These are phyloP conservation scores for Amphiprion ocellaris DNA, from an alignment of 2,113 vertebrate genomes.

Conservation along the genomic window DNA sequence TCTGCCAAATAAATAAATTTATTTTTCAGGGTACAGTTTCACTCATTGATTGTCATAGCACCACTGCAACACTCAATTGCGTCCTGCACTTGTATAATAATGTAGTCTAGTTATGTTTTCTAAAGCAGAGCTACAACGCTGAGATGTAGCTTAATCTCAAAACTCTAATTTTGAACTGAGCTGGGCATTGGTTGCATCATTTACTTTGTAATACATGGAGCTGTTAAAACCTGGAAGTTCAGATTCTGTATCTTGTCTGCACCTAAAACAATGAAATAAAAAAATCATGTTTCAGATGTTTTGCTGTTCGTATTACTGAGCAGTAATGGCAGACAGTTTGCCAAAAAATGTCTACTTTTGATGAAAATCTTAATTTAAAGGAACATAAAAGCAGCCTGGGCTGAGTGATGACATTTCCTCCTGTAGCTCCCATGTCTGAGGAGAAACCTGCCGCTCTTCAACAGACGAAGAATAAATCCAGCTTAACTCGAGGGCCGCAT, in stretches of 20 bases:
- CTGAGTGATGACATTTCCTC: background rate
- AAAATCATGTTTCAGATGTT: background rate
- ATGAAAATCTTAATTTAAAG: no score
- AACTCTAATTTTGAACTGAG: background rate
- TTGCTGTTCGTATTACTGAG: background rate
- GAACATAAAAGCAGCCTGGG: no score
- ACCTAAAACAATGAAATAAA: no score
- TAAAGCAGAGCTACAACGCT: background rate
- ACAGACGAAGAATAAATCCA: conserved; percentile 49
- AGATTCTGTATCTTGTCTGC: background rate
- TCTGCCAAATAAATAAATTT: background rate
- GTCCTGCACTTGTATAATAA: background rate
- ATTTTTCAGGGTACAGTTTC: conserved; percentile 8
- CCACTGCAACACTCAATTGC: conserved; percentile 21
- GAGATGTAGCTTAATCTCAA: background rate
- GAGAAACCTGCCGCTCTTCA: no score
- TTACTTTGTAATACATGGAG: background rate
- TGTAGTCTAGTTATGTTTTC: background rate
- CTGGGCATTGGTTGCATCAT: no score
- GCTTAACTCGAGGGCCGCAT: conserved; percentile 16
- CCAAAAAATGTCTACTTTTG: no score
- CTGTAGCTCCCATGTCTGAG: background rate
- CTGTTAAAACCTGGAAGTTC: background rate
- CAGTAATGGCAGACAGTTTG: no score
- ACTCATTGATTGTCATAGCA: conserved; percentile 75